phyloP scores from a whole-genome alignment of 2,888 invertebrate species.

The Perithous albicinctus region DNA sequence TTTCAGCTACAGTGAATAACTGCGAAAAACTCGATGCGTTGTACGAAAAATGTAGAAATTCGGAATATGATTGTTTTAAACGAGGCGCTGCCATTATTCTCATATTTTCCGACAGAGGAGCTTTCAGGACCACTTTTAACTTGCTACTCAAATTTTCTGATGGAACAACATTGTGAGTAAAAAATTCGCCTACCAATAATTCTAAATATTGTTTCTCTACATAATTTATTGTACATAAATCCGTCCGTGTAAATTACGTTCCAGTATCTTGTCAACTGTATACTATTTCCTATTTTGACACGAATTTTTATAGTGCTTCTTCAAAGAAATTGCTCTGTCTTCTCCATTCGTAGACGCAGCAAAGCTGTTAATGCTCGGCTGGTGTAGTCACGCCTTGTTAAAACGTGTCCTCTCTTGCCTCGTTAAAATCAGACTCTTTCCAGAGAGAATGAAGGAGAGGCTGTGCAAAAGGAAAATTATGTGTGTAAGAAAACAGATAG shows the following conservation, averaged over 20 bases:
- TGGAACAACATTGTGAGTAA: no score
- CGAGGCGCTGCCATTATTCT: no score
- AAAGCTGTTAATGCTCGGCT: conserved; percentile 20
- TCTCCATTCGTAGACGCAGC: conserved; percentile 6
- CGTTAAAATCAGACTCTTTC: conserved; percentile 37
- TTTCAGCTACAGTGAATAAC: no score
- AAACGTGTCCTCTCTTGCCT: conserved; percentile 40
- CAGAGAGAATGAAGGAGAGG: neutral
- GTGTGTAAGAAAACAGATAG: conserved; percentile 4
- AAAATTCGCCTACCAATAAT: no score
- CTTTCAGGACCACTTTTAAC: no score
- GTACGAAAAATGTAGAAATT: no score
- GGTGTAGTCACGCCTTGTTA: conserved; percentile 9
- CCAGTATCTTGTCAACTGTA: neutral
- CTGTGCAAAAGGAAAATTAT: neutral
- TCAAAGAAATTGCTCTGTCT: conserved; percentile 38
- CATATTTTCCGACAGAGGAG: no score
- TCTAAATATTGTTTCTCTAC: no score
- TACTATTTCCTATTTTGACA: neutral
- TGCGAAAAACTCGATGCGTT: no score
- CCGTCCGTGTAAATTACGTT: neutral
- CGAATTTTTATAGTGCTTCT: conserved; percentile 28
- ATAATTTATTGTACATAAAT: neutral
- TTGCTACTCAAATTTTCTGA: no score
- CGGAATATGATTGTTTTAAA: no score